phyloP scores from a whole-genome alignment of 2,888 invertebrate species.

The Bellardia bayeri region DNA sequence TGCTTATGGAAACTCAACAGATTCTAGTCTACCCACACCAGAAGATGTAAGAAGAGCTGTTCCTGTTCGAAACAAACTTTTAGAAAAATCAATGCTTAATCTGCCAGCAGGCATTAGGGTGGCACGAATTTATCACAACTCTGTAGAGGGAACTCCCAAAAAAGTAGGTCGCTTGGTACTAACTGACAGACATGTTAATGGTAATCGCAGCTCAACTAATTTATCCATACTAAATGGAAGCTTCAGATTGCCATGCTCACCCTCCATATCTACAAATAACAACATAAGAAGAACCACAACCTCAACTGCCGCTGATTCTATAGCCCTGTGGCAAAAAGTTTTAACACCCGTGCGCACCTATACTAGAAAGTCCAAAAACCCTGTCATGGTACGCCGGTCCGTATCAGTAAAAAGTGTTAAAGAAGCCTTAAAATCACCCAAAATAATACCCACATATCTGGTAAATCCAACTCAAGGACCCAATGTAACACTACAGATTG shows the following conservation, averaged over 20 bases:
- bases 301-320: constrained; percentile 25
- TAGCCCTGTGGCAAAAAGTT: constrained; percentile 76
- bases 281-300: background rate
- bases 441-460: constrained; percentile 64
- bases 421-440: constrained; percentile 16
- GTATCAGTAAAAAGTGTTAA: background rate
- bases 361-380: constrained; percentile 69
- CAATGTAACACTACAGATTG: constrained; percentile 74
- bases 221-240: constrained; percentile 35
- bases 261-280: background rate
- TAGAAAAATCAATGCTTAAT: constrained; percentile 42
- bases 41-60: constrained; percentile 72
- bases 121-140: constrained; percentile 66
- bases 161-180: constrained; percentile 61
- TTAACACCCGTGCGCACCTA: constrained; percentile 79
- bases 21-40: constrained; percentile 65
- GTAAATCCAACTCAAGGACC: constrained; percentile 73
- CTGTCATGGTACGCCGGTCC: constrained; percentile 11
- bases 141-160: constrained; percentile 60
- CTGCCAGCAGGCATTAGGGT: constrained; percentile 54
- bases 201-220: background rate
- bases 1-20: background rate
- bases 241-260: constrained; percentile 62
- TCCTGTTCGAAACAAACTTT: constrained; percentile 3
- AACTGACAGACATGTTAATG: background rate